These are phyloP conservation scores for Drepanosiphum platanoidis DNA, from an alignment of 2,888 invertebrate species.

Conservation along the genomic window DNA sequence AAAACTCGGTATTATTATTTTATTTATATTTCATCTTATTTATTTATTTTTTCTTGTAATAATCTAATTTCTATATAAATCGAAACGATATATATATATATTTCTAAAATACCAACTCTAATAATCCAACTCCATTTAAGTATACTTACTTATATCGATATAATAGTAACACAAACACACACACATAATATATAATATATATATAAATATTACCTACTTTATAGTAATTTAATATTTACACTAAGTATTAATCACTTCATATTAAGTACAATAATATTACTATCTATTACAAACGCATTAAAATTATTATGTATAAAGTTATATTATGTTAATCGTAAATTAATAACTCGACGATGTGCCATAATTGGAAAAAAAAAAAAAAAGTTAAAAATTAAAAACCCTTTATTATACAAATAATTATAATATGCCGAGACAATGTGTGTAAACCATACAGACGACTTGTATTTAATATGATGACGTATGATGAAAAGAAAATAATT, in stretches of 20 bases:
- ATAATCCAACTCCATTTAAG: slow-evolving; percentile 6
- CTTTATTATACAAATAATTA: slow-evolving; percentile 5
- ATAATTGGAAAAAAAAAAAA: slow-evolving; percentile 2
- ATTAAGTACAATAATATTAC: slow-evolving; percentile 13
- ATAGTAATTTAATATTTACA: background rate
- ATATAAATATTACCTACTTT: background rate
- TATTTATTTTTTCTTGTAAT: slow-evolving; percentile 6
- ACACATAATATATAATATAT: background rate
- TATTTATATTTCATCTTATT: slow-evolving; percentile 21
- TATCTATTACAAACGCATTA: background rate
- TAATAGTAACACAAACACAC: too few relatives aligned
- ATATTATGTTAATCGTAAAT: background rate
- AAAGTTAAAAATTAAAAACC: background rate
- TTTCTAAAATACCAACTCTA: background rate
- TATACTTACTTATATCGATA: background rate
- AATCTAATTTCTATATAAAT: background rate
- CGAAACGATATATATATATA: background rate
- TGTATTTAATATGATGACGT: slow-evolving; percentile 2
- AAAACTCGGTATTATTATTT: slow-evolving; percentile 56
- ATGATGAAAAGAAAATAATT: slow-evolving; percentile 18
- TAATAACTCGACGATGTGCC: background rate
- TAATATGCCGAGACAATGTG: slow-evolving; percentile 15
- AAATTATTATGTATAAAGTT: background rate
- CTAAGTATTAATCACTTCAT: slow-evolving; percentile 28
- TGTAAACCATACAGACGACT: background rate